phyloP scores from a whole-genome alignment of 2,888 invertebrate genomes.

The Catocala fraxini region DNA sequence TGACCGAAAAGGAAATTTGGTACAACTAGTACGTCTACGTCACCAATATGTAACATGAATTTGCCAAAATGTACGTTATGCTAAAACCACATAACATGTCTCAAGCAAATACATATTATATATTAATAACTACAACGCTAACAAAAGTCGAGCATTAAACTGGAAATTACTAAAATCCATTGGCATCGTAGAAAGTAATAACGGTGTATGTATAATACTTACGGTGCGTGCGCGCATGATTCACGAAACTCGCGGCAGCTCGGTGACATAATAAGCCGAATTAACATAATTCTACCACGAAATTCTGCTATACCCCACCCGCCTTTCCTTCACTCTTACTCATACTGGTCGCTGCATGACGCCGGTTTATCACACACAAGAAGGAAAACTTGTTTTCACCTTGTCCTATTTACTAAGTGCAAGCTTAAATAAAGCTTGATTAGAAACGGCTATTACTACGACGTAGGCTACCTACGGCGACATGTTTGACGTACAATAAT shows the following conservation, averaged over 20 bases:
- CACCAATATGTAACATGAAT: too few relatives aligned
- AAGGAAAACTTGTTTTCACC: conserved; percentile 44
- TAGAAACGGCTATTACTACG: conserved; percentile 15
- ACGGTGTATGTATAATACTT: conserved; percentile 74
- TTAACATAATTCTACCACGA: conserved; percentile 77
- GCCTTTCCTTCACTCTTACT: conserved; percentile 74
- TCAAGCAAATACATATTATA: background rate
- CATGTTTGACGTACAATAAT: conserved; percentile 2
- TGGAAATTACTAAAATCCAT: conserved; percentile 60
- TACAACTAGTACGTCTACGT: too few relatives aligned
- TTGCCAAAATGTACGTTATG: too few relatives aligned
- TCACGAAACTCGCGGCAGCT: conserved; percentile 73
- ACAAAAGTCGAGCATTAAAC: conserved; percentile 37
- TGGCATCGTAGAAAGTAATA: conserved; percentile 82
- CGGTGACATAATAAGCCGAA: conserved; percentile 85
- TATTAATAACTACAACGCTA: conserved; percentile 15
- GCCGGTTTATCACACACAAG: conserved; percentile 52
- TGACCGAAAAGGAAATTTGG: too few relatives aligned
- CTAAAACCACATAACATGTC: too few relatives aligned
- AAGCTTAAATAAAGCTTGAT: conserved; percentile 29
- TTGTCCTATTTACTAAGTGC: conserved; percentile 37
- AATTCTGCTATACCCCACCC: conserved; percentile 63
- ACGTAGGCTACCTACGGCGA: background rate
- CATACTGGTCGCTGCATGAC: conserved; percentile 56
- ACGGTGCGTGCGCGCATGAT: conserved; percentile 72